These are phyloP conservation scores for Acleris laterana DNA, from an alignment of 2,888 invertebrate species.

Conservation along the genomic window DNA sequence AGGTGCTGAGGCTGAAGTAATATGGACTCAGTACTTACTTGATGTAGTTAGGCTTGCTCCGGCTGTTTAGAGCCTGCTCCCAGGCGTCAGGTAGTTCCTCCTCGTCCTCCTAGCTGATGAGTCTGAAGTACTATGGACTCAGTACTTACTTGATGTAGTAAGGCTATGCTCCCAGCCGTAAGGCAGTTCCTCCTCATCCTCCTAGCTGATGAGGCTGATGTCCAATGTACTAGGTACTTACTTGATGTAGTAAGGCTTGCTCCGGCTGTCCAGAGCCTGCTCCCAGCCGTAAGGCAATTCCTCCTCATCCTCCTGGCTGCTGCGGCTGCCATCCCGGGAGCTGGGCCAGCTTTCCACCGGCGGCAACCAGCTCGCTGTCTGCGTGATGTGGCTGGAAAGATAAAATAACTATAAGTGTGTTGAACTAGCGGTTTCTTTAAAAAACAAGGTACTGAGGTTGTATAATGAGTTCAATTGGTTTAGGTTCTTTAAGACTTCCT, in stretches of 20 bases:
- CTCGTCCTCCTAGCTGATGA: conserved; percentile 57
- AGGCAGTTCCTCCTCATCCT: conserved; percentile 86
- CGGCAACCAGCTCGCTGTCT: conserved; percentile 94
- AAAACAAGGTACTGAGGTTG: too few relatives aligned
- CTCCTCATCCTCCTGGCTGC: conserved; percentile 61
- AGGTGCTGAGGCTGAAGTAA: conserved; percentile 55
- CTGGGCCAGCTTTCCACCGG: conserved; percentile 92
- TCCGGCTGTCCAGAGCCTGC: conserved; percentile 91
- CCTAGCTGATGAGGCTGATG: conserved; percentile 52
- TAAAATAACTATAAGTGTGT: not conserved
- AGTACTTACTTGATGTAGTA: conserved; percentile 91
- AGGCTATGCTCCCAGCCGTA: conserved; percentile 95
- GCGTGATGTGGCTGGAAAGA: conserved; percentile 90
- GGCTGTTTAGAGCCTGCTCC: conserved; percentile 87
- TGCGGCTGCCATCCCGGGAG: conserved; percentile 61
- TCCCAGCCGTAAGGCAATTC: conserved; percentile 96
- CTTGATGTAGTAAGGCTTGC: conserved; percentile 92
- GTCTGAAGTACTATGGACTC: conserved; percentile 62
- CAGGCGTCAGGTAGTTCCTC: conserved; percentile 93
- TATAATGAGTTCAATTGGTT: too few relatives aligned
- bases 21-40: conserved; percentile 86
- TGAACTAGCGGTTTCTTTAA: not conserved
- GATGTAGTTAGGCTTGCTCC: conserved; percentile 51
- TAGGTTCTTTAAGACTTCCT: too few relatives aligned
- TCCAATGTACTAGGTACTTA: conserved; percentile 80